Conservation (phyloP, 1,140 invertebrate species). For the Trachymyrmex septentrionalis region DNA sequence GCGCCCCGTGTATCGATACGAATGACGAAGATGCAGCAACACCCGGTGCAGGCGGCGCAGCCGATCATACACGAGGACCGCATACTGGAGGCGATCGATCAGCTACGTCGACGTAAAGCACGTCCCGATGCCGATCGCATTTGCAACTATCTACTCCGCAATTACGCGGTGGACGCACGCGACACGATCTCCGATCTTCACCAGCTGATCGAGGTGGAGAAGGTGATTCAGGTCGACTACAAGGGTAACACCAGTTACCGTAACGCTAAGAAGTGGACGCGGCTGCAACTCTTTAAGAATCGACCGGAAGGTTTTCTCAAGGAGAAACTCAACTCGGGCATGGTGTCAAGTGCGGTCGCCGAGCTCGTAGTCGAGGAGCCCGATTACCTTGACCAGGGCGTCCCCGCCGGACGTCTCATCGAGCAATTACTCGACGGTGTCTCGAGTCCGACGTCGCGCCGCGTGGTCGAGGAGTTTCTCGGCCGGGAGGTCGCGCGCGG, state of each 20-base stretch:
- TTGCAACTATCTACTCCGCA: constrained; percentile 92
- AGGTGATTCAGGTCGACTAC: constrained; percentile 94
- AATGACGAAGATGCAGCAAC: constrained; percentile 78
- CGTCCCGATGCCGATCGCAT: constrained; percentile 94
- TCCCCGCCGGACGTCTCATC: constrained; percentile 89
- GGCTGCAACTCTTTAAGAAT: constrained; percentile 86
- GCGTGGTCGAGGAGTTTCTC: constrained; percentile 89
- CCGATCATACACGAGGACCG: constrained; percentile 88
- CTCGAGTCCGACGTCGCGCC: constrained; percentile 88
- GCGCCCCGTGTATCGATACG: constrained; percentile 35
- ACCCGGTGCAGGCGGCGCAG: constrained; percentile 85
- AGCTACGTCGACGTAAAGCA: constrained; percentile 93
- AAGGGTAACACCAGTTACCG: constrained; percentile 94
- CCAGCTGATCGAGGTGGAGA: constrained; percentile 91
- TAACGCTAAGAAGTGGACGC: constrained; percentile 92
- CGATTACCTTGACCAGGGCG: constrained; percentile 90
- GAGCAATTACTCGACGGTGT: constrained; percentile 89
- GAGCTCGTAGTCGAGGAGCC: constrained; percentile 90
- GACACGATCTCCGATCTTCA: constrained; percentile 92
- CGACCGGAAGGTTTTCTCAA: constrained; percentile 84
- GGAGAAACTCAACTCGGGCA: constrained; percentile 82
- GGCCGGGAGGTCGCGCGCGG: constrained; percentile 89
- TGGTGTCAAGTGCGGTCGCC: constrained; percentile 90
- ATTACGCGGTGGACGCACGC: constrained; percentile 90
- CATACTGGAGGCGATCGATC: constrained; percentile 94